Evolutionary conservation across 2,113 vertebrate genomes (phyloP).

Genomic region (Formicarius rufipectus): DNA sequence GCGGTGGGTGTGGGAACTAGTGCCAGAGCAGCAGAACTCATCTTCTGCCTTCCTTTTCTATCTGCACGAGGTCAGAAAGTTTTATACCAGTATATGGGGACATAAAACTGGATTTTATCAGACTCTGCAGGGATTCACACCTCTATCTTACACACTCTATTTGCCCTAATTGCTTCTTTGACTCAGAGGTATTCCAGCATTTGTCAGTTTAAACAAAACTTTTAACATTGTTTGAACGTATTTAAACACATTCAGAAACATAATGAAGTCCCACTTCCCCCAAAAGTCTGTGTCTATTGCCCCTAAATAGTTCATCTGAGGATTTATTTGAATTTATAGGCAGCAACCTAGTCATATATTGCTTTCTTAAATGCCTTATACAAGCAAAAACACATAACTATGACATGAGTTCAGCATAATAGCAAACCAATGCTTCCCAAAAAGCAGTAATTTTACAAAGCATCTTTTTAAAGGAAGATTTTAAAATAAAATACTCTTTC

Average conservation of each 20-base stretch:
- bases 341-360: slow-evolving; percentile 36
- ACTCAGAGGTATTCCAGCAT: slow-evolving; percentile 12
- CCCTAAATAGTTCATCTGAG: slow-evolving; percentile 37
- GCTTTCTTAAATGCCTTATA: slow-evolving; percentile 49
- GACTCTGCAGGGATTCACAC: slow-evolving; percentile 17
- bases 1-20: neutral
- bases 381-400: slow-evolving; percentile 53
- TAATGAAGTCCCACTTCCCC: slow-evolving; percentile 41
- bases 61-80: neutral
- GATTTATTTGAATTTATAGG: slow-evolving; percentile 69
- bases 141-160: neutral
- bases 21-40: neutral
- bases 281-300: slow-evolving; percentile 2
- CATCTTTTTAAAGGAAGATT: neutral
- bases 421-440: slow-evolving; percentile 21
- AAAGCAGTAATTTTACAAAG: neutral
- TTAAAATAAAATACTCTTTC: neutral
- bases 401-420: slow-evolving; percentile 20
- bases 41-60: neutral
- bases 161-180: slow-evolving; percentile 37
- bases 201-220: slow-evolving; percentile 62
- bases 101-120: slow-evolving; percentile 37
- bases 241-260: slow-evolving; percentile 33
- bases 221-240: slow-evolving; percentile 30
- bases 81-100: neutral